Percentiles rank a stretch among this genome's conserved stretches.
Conservation (phyloP, 2,113 vertebrate genomes). For the Amphiprion percula region DNA sequence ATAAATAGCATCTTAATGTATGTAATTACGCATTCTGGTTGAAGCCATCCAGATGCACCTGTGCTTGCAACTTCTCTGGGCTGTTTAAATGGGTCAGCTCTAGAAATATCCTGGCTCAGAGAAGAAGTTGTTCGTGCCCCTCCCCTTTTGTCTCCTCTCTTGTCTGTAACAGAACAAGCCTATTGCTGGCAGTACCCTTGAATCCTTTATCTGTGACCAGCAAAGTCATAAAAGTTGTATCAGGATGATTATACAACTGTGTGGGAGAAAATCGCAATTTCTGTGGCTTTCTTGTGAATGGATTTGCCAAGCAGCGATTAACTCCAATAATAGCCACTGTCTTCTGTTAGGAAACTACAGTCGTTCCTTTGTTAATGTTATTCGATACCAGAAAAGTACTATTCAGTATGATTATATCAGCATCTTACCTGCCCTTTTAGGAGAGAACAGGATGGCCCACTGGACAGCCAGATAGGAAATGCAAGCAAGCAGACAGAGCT, state of each 20-base stretch:
- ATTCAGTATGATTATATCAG: slow-evolving; percentile 14
- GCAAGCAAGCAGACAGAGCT: slow-evolving; percentile 47
- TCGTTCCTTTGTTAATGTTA: not conserved
- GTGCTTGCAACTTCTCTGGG: slow-evolving; percentile 55
- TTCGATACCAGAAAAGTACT: slow-evolving; percentile 7
- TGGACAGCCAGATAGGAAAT: slow-evolving; percentile 33
- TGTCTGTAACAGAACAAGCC: slow-evolving; percentile 35
- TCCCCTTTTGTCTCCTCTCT: slow-evolving; percentile 38
- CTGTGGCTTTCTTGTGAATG: slow-evolving; percentile 26
- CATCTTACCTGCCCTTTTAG: slow-evolving; percentile 9
- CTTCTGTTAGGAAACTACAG: slow-evolving; percentile 10
- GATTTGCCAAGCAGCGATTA: slow-evolving; percentile 17
- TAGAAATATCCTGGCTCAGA: slow-evolving; percentile 76
- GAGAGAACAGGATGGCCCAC: not conserved
- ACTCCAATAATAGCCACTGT: not conserved
- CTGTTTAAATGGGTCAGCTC: slow-evolving; percentile 80
- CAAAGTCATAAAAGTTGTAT: slow-evolving; percentile 59
- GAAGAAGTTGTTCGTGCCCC: slow-evolving; percentile 49
- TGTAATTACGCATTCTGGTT: slow-evolving; percentile 42
- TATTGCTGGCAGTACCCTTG: slow-evolving; percentile 33
- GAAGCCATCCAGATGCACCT: slow-evolving; percentile 72
- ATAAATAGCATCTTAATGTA: slow-evolving; percentile 48
- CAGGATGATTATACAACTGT: slow-evolving; percentile 30
- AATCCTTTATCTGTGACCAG: slow-evolving; percentile 47
- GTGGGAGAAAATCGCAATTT: slow-evolving; percentile 14